phyloP scores from a whole-genome alignment of 1,140 invertebrate genomes.

The Leptopilina clavipes region DNA sequence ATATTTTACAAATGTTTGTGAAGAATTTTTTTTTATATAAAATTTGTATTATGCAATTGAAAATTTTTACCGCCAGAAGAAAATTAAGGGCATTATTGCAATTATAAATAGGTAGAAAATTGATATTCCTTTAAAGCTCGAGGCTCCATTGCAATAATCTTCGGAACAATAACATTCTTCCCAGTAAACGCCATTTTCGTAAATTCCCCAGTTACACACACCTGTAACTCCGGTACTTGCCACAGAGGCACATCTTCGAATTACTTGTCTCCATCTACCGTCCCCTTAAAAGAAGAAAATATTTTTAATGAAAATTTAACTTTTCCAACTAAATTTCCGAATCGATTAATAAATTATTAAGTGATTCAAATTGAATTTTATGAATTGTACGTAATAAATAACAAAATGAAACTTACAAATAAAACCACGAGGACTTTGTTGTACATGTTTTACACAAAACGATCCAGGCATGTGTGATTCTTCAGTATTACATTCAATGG shows the following conservation, averaged over 20 bases:
- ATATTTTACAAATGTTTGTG: too few relatives aligned
- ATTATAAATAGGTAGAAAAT: neutral
- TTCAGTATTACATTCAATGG: conserved; percentile 92
- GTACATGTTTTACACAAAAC: conserved; percentile 93
- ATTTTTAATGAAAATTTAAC: conserved; percentile 39
- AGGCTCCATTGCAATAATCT: conserved; percentile 85
- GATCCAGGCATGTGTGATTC: conserved; percentile 93
- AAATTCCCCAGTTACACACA: conserved; percentile 95
- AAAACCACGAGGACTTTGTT: conserved; percentile 92
- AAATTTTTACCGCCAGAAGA: neutral
- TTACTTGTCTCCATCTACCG: conserved; percentile 93
- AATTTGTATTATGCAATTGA: neutral
- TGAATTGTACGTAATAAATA: neutral
- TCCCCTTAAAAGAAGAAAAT: conserved; percentile 81
- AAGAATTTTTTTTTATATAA: neutral
- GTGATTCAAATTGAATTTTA: too few relatives aligned
- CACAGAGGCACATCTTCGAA: conserved; percentile 91
- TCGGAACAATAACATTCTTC: conserved; percentile 95
- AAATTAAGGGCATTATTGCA: conserved; percentile 9
- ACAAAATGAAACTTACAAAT: conserved; percentile 82
- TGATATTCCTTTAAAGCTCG: conserved; percentile 35
- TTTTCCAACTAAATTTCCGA: neutral
- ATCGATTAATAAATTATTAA: too few relatives aligned
- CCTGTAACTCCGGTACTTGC: conserved; percentile 92
- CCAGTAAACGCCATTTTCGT: conserved; percentile 94